Conservation (phyloP, 2,888 invertebrate genomes). For the Diplolepis rosae region DNA sequence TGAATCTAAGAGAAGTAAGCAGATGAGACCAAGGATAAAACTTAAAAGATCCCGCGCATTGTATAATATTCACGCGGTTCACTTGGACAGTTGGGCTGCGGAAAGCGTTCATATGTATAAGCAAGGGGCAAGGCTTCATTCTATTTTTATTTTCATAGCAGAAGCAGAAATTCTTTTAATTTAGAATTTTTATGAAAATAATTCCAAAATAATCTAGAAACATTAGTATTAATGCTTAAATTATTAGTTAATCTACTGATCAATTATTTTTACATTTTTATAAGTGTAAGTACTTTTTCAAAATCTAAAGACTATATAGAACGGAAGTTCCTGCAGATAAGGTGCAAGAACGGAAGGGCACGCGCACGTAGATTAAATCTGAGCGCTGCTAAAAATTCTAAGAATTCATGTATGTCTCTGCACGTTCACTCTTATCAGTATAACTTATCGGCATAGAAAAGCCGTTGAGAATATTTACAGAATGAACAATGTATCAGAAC, state of each 20-base stretch:
- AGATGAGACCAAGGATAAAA: constrained; percentile 50
- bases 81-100: constrained; percentile 16
- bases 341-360: constrained; percentile 11
- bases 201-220: too few relatives aligned
- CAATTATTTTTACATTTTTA: background rate
- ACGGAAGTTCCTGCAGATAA: constrained; percentile 15
- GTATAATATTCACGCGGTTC: constrained; percentile 50
- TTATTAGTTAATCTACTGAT: background rate
- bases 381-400: constrained; percentile 41
- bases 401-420: constrained; percentile 40
- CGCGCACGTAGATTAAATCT: constrained; percentile 31
- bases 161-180: background rate
- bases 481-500: background rate
- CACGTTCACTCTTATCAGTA: constrained; percentile 47
- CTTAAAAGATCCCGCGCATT: constrained; percentile 45
- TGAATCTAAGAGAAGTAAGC: constrained; percentile 20
- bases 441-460: constrained; percentile 59
- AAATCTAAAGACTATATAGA: background rate
- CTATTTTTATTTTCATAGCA: background rate
- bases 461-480: constrained; percentile 44
- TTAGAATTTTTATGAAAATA: background rate
- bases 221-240: background rate
- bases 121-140: background rate
- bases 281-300: background rate
- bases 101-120: too few relatives aligned